A percentile compares a stretch with the other conserved stretches of the same genome.
Conservation (phyloP, 2,888 invertebrate species). For the Coleophora flavipennella region DNA sequence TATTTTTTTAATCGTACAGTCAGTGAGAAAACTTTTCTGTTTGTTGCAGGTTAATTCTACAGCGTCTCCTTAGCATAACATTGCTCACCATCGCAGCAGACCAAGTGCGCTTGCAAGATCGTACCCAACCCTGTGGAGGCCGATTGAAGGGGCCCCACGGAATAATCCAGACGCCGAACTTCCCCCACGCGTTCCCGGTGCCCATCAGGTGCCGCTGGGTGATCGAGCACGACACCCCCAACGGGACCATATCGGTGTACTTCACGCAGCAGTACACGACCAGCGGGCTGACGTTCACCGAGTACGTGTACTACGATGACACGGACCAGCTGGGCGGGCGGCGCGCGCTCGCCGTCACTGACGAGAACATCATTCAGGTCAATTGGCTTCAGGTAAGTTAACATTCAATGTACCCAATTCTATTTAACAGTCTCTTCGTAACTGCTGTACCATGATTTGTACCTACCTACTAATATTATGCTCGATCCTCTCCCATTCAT, state of each 20-base stretch:
- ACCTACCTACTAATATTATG: no score
- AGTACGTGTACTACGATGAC: constrained; percentile 82
- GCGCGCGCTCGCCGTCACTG: constrained; percentile 78
- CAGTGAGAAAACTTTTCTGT: no score
- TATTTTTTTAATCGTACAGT: no score
- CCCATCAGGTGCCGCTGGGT: constrained; percentile 92
- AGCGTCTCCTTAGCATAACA: constrained; percentile 40
- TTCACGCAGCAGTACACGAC: constrained; percentile 90
- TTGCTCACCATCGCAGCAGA: constrained; percentile 40
- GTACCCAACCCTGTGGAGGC: constrained; percentile 75
- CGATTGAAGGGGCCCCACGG: constrained; percentile 77
- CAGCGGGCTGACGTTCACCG: constrained; percentile 82
- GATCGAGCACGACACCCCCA: constrained; percentile 82
- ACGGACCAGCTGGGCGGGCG: constrained; percentile 78
- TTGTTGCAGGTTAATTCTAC: constrained; percentile 42
- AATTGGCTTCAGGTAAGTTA: constrained; percentile 66
- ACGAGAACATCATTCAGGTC: constrained; percentile 80
- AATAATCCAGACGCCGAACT: constrained; percentile 86
- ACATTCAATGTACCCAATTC: no score
- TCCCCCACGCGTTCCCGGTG: constrained; percentile 84
- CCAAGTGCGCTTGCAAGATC: constrained; percentile 35
- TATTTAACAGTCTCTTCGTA: no score
- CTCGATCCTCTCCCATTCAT: no score
- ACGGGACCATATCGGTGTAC: constrained; percentile 86
- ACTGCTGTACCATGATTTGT: no score